Percentiles rank a stretch among this genome's conserved stretches.
phyloP scores from a whole-genome alignment of 1,140 invertebrate species.

The Gryon sp. region DNA sequence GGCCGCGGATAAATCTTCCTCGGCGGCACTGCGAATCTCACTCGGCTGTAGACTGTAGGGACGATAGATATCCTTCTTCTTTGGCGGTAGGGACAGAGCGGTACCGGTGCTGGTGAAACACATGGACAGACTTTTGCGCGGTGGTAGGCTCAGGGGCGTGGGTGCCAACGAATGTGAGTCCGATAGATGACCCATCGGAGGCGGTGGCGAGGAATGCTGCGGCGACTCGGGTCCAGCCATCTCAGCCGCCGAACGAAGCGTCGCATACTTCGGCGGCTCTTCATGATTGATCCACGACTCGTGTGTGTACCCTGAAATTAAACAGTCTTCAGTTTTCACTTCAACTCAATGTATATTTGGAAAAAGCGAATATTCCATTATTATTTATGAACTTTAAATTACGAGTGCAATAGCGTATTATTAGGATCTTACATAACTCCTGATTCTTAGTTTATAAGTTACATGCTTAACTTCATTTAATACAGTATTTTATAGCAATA shows the following conservation, averaged over 20 bases:
- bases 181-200: conserved; percentile 60
- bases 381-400: too few species aligned
- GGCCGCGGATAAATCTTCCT: conserved; percentile 90
- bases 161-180: conserved; percentile 76
- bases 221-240: conserved; percentile 70
- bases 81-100: conserved; percentile 88
- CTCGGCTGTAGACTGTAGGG: conserved; percentile 89
- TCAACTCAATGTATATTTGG: too few species aligned
- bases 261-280: conserved; percentile 83
- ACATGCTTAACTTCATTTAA: too few species aligned
- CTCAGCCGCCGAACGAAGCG: conserved; percentile 82
- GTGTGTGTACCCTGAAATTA: conserved; percentile 76
- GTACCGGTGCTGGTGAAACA: conserved; percentile 91
- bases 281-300: conserved; percentile 78
- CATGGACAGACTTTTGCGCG: conserved; percentile 86
- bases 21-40: conserved; percentile 83
- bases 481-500: too few species aligned
- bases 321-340: too few species aligned
- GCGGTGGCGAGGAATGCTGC: conserved; percentile 43
- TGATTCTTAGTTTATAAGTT: too few species aligned
- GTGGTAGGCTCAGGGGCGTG: conserved; percentile 70
- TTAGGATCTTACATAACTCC: too few species aligned
- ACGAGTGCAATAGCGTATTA: too few species aligned
- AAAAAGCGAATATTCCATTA: too few species aligned
- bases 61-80: conserved; percentile 93